Conservation (phyloP, 2,113 vertebrate genomes). For the Leucoraja erinaceus region DNA sequence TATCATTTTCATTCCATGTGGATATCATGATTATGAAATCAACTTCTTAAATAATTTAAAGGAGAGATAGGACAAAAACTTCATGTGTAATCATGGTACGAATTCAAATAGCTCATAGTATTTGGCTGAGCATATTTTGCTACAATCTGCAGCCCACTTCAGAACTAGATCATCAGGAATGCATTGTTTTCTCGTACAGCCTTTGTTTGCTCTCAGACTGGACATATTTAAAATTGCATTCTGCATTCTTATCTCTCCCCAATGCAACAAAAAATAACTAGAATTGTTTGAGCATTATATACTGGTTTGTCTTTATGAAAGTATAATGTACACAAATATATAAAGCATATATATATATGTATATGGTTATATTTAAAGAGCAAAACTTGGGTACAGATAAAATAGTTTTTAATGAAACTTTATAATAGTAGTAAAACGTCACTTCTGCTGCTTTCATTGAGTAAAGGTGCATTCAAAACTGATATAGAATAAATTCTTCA, state of each 20-base stretch:
- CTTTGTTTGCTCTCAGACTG: background rate
- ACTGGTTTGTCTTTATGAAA: conserved; percentile 44
- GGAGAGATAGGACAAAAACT: background rate
- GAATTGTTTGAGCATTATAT: conserved; percentile 41
- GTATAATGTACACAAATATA: conserved; percentile 77
- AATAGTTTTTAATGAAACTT: conserved; percentile 56
- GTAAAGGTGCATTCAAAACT: background rate
- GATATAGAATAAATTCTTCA: background rate
- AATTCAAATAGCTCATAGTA: background rate
- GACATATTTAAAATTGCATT: background rate
- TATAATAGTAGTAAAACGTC: conserved; percentile 54
- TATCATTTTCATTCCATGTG: background rate
- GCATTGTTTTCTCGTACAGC: background rate
- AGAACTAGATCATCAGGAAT: background rate
- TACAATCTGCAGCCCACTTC: background rate
- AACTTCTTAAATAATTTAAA: background rate
- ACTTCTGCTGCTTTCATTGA: conserved; percentile 1
- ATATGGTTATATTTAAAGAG: conserved; percentile 68
- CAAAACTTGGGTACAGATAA: conserved; percentile 83
- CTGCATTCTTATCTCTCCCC: conserved; percentile 44
- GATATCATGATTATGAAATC: background rate
- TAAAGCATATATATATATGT: conserved; percentile 62
- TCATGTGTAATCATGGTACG: background rate
- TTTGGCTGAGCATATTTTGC: background rate
- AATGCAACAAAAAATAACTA: conserved; percentile 49